Base-by-base conservation (phyloP, 92 coral and sea anemone genomes). In the Micromussa lordhowensis region DNA sequence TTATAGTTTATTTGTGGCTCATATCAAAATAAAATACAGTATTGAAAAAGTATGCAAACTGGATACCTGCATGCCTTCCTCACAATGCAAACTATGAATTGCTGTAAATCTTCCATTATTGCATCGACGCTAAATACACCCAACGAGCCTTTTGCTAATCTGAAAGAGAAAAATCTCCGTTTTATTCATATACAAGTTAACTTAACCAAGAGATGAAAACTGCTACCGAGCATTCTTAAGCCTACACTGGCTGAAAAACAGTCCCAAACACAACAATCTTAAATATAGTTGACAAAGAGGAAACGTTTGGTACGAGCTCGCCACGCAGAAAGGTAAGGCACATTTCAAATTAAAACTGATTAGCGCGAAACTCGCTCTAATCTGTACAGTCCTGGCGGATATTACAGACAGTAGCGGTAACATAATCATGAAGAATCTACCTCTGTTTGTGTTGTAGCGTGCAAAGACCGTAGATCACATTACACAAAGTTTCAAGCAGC, bases 61-160 rank as follows among this genome's bases (percentile, higher is more conserved):
- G n/a, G n/a, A n/a, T n/a, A 95, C 98, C 98, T 91, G 94, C 98
- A 95, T 17, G 96, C 98, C 73, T 94, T 95, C 76, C 96, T 87
- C 32, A 95, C 95, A 34, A 95, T 94, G 84, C 95, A 88, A 64
- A 93, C 93, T 51, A 95, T 86, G 54, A 95, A 93, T 30, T 86
- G 89, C 75, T 95, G 98, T 55, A 94, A 38, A 79, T 91, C 93
- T 59, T 90, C 95, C 95, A 94, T 81, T 36, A 94, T 78, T 15
- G 86, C 75, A 51, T 83, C 74, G 10, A 87, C 89, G 54, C 82
- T n/a, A 16, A 75, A 22, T 17, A 70, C 38, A 26, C 28, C 73
- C 35, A 71, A 30, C 1, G 81, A 57, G 19, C 61, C 59, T 64
- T 36, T 85, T 16, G 30, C 83, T 24, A 63, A 76, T n/a, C 88